Evolutionary conservation across 2,888 invertebrate species (phyloP), one percentile per base, ranked within the genome.

Genomic region (Pediacus dermestoides): DNA sequence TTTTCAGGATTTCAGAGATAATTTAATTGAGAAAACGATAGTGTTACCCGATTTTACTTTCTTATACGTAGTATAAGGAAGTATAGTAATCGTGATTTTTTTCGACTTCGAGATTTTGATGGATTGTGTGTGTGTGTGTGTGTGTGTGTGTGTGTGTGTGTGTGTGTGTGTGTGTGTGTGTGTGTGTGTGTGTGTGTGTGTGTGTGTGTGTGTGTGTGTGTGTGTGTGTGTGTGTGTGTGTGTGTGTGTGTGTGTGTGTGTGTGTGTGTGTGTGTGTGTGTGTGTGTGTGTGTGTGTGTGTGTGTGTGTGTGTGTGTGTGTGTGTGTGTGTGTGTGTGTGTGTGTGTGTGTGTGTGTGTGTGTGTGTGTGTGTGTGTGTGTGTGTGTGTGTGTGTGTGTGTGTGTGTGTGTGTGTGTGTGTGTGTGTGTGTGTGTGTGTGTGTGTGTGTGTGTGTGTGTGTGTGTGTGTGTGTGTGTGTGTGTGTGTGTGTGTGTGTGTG

Each of bases 161-260:
- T 34, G 34, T 28, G 34, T 34, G 34, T 28, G 34, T 34, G 34
- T 28, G 34, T 34, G 34, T 28, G 34, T 34, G 34, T 22, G 34
- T 34, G 34, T 22, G 34, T 34, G 34, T 28, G 34, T 34, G 34
- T 22, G 34, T 34, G 34, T 28, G 34, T 34, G 34, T 22, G 25
- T 28, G 34, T 28, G 34, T 34, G 25, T 28, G 34, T 34, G 34
- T 28, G 25, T 34, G 34, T 22, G 34, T 28, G 25, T 28, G 34
- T 28, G 34, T 28, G 25, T 34, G 34, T 28, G 34, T 28, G 25
- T 28, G 34, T 34, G 34, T 28, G 25, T 28, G 34, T 28, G 34
- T 34, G 25, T 28, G 34, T 34, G 34, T 28, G 25, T 34, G 34
- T 28, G 34, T 34, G 25, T 28, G 34, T 34, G 34, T 22, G 25